Evolutionary conservation across 2,888 invertebrate genomes (phyloP), one percentile per base, ranked within the genome.

Genomic region (Tetropium fuscum): DNA sequence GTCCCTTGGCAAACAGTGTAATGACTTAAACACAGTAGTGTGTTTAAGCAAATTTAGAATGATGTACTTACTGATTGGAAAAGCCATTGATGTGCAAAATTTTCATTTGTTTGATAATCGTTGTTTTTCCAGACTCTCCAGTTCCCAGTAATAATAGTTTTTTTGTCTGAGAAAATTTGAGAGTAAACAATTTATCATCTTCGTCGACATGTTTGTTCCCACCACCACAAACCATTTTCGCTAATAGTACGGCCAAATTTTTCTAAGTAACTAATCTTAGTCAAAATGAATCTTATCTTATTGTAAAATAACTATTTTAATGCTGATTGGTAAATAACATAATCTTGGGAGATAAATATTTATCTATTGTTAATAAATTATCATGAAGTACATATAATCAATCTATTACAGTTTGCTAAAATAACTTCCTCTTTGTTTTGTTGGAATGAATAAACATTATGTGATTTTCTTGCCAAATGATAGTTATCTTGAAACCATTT

Each of bases 71-170:
- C 93, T 87, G 86, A 10, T 87, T 84, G 10, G 88, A 86, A 71
- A 91, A 93, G 48, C 92, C 93, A 75, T 91, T 88, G 3, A 93
- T 88, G 74, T 94, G 93, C 34, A 94, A 81, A 70, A 94, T 93
- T 78, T 89, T 90, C 93, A 94, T 94, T 80, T 94, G 94, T 75
- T 94, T 94, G 16, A 93, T 88, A 10, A 94, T 90, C 0, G 94
- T 94, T 0, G 93, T 93, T 78, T 94, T 94, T 0, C 93, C 93
- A 6, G 92, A 91, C 75, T 93, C 93, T 0, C 92, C 93, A 0
- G 93, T 90, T 0, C 90, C 90, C 2, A 90, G 77, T 0, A 90
- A 75, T 32, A 90, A 78, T 6, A 90, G 79, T 79, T 90, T 88
- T 27, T 84, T 84, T 15, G 86, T 84, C 43, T 75, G 66, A 6